Conservation (phyloP, 2,797 vertebrate species). For the Myioborus melanocephalus region DNA sequence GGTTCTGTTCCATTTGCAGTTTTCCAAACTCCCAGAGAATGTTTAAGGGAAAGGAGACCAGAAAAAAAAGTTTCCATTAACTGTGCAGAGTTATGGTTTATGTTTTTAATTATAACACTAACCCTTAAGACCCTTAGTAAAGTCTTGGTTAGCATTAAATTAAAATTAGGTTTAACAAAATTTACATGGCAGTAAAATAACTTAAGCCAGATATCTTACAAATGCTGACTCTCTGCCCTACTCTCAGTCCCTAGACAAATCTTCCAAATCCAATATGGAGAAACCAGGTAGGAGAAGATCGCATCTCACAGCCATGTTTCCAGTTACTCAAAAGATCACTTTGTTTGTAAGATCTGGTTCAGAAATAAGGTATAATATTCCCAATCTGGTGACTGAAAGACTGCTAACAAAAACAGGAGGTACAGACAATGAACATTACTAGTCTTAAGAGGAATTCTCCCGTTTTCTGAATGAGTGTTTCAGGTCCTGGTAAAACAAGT, state of each 20-base stretch:
- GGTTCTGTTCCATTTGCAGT: background rate
- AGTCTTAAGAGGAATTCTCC: background rate
- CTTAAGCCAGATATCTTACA: background rate
- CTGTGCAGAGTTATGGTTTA: background rate
- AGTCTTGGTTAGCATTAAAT: background rate
- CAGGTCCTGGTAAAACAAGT: background rate
- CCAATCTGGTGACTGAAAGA: background rate
- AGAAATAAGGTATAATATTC: background rate
- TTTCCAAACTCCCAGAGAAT: background rate
- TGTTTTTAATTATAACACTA: background rate
- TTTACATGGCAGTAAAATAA: background rate
- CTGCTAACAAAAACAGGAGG: background rate
- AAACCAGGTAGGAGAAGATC: background rate
- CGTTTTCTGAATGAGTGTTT: background rate
- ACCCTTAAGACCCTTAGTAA: background rate
- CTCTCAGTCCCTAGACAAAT: background rate
- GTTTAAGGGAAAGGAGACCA: background rate
- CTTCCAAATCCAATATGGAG: background rate
- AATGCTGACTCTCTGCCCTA: background rate
- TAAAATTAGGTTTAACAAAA: background rate
- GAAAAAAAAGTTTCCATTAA: background rate
- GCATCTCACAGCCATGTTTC: background rate
- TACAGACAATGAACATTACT: rapidly evolving
- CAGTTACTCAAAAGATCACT: background rate
- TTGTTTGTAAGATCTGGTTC: background rate